These are phyloP conservation scores for Idaea straminata DNA, from an alignment of 2,888 invertebrate genomes.

Conservation along the genomic window DNA sequence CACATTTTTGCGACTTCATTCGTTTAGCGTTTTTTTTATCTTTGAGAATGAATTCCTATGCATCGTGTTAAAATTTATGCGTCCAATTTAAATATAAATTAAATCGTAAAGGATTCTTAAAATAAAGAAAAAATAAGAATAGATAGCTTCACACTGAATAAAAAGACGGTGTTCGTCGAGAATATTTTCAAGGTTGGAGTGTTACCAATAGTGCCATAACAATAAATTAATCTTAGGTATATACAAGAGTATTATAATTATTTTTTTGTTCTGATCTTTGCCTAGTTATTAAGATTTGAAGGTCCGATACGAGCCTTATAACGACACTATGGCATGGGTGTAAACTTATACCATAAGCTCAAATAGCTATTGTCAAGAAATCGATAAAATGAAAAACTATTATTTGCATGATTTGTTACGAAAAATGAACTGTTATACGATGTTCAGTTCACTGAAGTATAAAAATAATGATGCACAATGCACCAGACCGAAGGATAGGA, in stretches of 20 bases:
- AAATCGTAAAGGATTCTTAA: conserved; percentile 28
- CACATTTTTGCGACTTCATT: conserved; percentile 41
- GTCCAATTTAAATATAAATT: conserved; percentile 31
- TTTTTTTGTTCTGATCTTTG: no score
- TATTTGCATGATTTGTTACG: not conserved
- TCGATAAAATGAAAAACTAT: not conserved
- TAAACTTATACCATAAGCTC: no score
- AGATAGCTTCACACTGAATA: not conserved
- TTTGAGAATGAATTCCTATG: conserved; percentile 25
- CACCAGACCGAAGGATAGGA: not conserved
- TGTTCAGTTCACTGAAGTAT: not conserved
- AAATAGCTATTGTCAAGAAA: not conserved
- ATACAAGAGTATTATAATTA: not conserved
- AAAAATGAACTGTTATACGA: not conserved
- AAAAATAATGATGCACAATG: not conserved
- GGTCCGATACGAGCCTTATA: no score
- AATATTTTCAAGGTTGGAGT: not conserved
- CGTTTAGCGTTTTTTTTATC: conserved; percentile 22
- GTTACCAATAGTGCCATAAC: no score
- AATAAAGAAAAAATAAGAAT: conserved; percentile 7
- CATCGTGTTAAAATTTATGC: conserved; percentile 26
- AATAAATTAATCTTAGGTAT: no score
- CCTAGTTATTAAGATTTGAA: no score
- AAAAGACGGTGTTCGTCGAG: not conserved
- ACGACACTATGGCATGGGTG: no score